Evolutionary conservation across 2,797 vertebrate species (phyloP), one percentile per base, ranked within the genome.

Genomic region (Denticeps clupeoides): DNA sequence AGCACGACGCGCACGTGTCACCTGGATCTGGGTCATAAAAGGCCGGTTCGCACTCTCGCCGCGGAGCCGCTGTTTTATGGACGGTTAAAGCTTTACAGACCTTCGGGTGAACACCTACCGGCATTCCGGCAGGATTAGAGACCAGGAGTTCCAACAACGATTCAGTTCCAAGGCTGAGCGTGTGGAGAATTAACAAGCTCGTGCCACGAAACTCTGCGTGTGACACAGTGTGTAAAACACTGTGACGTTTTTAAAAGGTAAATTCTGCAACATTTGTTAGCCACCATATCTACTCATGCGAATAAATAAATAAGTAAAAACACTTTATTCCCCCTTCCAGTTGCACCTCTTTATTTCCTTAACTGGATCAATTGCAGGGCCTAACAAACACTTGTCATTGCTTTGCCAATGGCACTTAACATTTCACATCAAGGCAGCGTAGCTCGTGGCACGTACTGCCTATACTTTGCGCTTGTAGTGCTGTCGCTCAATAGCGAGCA

Each of bases 1-100:
- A 21, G 18, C 38, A 38, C 35, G 21, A 3, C 18, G 21, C 21
- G 19, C 18, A 38, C 35, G 38, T 18, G 16, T 19, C 38, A 21
- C 38, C 35, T 4, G 16, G 38, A 38, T 38, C 35, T 38, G 38
- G 35, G 35, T 38, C 35, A 38, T 38, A 35, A 38, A 38, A 38
- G 35, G 38, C 38, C 38, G 35, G 38, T 38, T 19, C 9, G 38
- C 35, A 38, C 35, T 38, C 16, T 38, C 38, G 35, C 35, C 38
- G 35, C 21, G 35, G 35, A 35, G 19, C 18, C 35, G 16, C 38
- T 35, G 38, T 19, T 38, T 38, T 25, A 38, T 38, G 35, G 35
- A 38, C 4, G 8, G 35, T 38, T 38, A 38, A 38, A 38, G 35
- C 35, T 38, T 21, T 35, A 38, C 35, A 21, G 35, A 35, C 35